These are phyloP conservation scores for Erpobdella octoculata DNA, from an alignment of 2,888 invertebrate genomes.

Conservation along the genomic window DNA sequence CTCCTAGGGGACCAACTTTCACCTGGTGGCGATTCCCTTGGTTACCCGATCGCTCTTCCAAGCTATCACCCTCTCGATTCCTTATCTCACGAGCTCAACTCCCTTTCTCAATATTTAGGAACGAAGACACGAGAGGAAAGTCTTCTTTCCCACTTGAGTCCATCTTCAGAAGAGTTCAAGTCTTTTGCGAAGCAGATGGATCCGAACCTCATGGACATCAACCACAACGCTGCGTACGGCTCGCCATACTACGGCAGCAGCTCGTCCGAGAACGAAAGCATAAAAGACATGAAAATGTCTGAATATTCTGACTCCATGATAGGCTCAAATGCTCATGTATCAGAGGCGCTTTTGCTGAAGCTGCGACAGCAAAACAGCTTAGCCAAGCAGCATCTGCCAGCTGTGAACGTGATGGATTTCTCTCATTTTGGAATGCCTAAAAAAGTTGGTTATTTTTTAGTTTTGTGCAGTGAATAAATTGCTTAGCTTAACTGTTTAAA, in stretches of 20 bases:
- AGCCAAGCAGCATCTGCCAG: background rate
- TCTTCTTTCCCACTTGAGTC: background rate
- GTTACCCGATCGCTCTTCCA: background rate
- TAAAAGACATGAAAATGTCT: background rate
- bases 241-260: background rate
- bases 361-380: conserved; percentile 8
- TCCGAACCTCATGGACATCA: background rate
- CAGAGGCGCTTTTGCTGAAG: background rate
- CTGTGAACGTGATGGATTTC: background rate
- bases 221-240: background rate
- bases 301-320: background rate
- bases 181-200: background rate
- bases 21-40: background rate
- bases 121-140: background rate
- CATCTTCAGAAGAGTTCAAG: background rate
- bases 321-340: background rate
- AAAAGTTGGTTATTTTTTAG: background rate
- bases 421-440: background rate
- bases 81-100: background rate
- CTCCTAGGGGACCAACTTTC: background rate
- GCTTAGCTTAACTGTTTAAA: too few relatives aligned
- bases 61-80: background rate
- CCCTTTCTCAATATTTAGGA: background rate
- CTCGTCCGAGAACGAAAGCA: background rate
- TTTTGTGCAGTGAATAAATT: too few relatives aligned